Evolutionary conservation across 2,113 vertebrate species (phyloP).

Genomic region (Amphiprion ocellaris): DNA sequence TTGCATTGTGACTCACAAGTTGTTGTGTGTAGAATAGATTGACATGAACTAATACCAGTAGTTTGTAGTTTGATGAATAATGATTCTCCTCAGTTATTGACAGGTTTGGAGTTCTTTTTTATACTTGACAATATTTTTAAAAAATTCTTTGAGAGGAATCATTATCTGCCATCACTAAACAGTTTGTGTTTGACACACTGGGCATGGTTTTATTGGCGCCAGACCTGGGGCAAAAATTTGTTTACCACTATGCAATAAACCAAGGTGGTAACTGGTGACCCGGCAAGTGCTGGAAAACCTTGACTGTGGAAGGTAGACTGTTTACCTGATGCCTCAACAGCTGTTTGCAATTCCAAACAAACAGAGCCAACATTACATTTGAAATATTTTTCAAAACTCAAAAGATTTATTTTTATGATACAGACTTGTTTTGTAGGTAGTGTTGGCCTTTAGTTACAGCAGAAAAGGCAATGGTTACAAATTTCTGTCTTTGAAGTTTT

Average conservation of each 20-base stretch:
- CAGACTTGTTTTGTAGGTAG: too few relatives aligned
- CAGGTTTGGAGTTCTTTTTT: not conserved
- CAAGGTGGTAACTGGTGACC: not conserved
- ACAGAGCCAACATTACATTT: too few relatives aligned
- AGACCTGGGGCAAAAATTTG: constrained; percentile 58
- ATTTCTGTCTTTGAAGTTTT: too few relatives aligned
- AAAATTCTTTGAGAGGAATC: constrained; percentile 54
- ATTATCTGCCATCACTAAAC: constrained; percentile 43
- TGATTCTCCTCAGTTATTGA: constrained; percentile 56
- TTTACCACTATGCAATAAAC: not conserved
- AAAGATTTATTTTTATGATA: too few relatives aligned
- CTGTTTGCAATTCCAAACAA: too few relatives aligned
- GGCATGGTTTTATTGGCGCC: constrained; percentile 59
- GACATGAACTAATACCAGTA: constrained; percentile 14
- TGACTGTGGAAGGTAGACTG: constrained; percentile 17
- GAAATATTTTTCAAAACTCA: too few relatives aligned
- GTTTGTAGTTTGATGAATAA: constrained; percentile 39
- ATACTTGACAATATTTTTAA: not conserved
- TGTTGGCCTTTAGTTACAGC: too few relatives aligned
- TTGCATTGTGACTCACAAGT: constrained; percentile 52
- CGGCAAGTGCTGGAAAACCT: constrained; percentile 42
- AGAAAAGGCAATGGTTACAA: too few relatives aligned
- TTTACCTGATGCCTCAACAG: too few relatives aligned
- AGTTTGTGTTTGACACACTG: constrained; percentile 35
- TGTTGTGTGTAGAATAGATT: constrained; percentile 37